Evolutionary conservation across 2,888 invertebrate species (phyloP), one percentile per base, ranked within the genome.

Genomic region (Omphaloscelis lunosa): DNA sequence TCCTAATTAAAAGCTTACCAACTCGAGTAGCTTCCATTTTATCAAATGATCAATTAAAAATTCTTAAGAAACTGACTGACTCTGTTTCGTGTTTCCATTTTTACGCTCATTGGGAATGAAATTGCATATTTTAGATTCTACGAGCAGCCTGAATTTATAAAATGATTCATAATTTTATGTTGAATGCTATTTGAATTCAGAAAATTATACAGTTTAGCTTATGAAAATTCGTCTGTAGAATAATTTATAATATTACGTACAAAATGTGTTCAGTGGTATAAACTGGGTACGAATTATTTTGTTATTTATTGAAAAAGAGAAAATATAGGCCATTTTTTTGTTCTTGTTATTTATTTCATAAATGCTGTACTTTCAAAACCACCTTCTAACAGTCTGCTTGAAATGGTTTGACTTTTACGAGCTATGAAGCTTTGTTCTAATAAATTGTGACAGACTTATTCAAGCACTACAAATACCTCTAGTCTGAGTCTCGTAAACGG

Each of bases 1-100:
- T 81, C 68, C 81, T 88, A 89, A 89, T 89, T 88, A 86, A 88
- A 87, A 84, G 75, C 84, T 84, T 82, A 86, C 75, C 48, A 62
- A 77, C 76, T 73, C 72, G 65, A 82, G 75, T 53, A 51, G 76
- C 73, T 74, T 75, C 68, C 67, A 81, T 87, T 80, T 77, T 83
- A 83, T 71, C 70, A 81, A 87, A 85, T 74, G 62, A 45, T 56
- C 72, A 72, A 82, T 86, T 77, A 76, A 80, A 86, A 78, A 75
- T 74, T 76, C 70, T 75, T 20, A 65, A 67, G 62, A 34, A 76
- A 74, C 65, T 56, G 56, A 77, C 74, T 74, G 27, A 56, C 69
- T 67, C 70, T 56, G 74, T 84, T 74, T 66, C 59, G 59, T 77
- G 69, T 71, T 80, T 53, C 39, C 58, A 75, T 80, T 86, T 86